Evolutionary conservation across 2,888 invertebrate genomes (phyloP), one percentile per base, ranked within the genome.

Genomic region (Sinhomidia bicolor): DNA sequence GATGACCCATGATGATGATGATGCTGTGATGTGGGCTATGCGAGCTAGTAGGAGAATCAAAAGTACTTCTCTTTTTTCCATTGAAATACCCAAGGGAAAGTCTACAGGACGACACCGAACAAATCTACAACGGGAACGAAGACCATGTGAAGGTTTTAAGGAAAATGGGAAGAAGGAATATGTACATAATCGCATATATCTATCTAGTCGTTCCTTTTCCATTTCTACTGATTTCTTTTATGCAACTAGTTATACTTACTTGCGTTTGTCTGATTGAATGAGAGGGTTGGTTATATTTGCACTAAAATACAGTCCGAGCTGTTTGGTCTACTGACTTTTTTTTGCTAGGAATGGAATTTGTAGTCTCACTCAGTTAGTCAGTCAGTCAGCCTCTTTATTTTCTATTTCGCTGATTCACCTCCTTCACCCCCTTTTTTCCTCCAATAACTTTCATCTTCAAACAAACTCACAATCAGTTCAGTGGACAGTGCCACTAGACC

Each of bases 61-160:
- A 76, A 76, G 51, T 76, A 51, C 44, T 20, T 23, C 51, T 26
- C 26, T 26, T 47, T 17, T 74, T 51, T 29, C 29, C 51, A 54
- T 17, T 51, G 51, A 76, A 76, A 76, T 76, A n/a, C 51, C 76
- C 76, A 76, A 51, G 76, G 47, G 76, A 76, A 26, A 29, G 23
- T 20, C n/a, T 65, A 32, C 20, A 41, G 6, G 41, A 47, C 71
- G 65, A 65, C 32, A 65, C n/a, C 14, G 54, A 6, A 54, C 14
- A 54, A 47, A n/a, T n/a, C n/a, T n/a, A n/a, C n/a, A n/a, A n/a
- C n/a, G n/a, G n/a, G 12, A n/a, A 65, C 4, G 32, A 26, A 20
- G 57, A 23, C 23, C 14, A 26, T 60, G 12, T 62, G n/a, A 26
- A 29, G 12, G 17, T 23, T 47, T 47, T 57, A 26, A 65, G 29